phyloP scores from a whole-genome alignment of 2,888 invertebrate genomes.

The Temnothorax rugatulus region DNA sequence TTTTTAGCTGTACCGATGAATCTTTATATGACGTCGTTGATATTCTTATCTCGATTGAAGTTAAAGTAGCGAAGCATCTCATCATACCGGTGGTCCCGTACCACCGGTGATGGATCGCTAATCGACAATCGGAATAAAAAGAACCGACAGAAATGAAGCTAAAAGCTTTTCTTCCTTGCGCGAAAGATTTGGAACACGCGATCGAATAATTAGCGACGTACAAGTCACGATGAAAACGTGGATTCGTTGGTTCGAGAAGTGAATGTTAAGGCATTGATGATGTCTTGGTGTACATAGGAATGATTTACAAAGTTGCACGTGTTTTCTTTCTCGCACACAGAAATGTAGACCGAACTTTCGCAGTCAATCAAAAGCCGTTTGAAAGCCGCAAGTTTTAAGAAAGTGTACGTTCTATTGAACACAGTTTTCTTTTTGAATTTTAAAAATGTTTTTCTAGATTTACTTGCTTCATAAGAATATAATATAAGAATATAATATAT shows the following conservation, averaged over 20 bases:
- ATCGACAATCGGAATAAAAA: slow-evolving; percentile 17
- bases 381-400: not conserved
- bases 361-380: not conserved
- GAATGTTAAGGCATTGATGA: not conserved
- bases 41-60: slow-evolving; percentile 57
- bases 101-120: slow-evolving; percentile 18
- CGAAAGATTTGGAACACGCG: not conserved
- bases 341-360: not conserved
- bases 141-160: not conserved
- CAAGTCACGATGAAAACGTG: not conserved
- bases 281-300: not conserved
- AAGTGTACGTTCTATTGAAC: not conserved
- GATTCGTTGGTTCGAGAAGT: not conserved
- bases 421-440: not conserved
- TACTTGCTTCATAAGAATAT: not conserved
- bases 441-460: not conserved
- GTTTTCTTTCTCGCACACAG: not conserved
- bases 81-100: not conserved
- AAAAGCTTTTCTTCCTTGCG: not conserved
- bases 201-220: not conserved
- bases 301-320: slow-evolving; percentile 11
- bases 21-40: slow-evolving; percentile 29
- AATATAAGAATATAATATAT: no score
- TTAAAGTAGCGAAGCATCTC: slow-evolving; percentile 26
- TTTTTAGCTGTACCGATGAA: slow-evolving; percentile 54